Base-by-base conservation (phyloP, 1,140 invertebrate species). In the Brachionus paranguensis region DNA sequence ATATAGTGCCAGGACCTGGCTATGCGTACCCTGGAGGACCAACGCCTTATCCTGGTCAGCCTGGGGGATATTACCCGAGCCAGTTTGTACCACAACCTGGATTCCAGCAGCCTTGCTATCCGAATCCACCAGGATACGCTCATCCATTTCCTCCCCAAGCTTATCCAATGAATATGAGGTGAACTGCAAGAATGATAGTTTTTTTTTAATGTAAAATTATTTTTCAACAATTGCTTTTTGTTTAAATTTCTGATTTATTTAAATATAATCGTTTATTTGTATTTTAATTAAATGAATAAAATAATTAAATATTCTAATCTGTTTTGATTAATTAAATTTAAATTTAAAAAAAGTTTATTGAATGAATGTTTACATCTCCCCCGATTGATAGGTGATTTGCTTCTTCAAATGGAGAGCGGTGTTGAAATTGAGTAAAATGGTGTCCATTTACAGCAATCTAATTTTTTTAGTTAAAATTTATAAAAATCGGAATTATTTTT, bases 401-500 rank as follows among this genome's bases (percentile, higher is more conserved):
- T 81, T 81, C 78, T 20, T 64, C 8, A 10, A 81, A 68, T 10
- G 24, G 1, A 7, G 53, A 17, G 3, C 64, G 29, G 27, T 81
- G 78, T 24, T 43, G 41, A 41, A 64, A 81, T 64, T 43, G 17
- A 12, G 43, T 64, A 64, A 81, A 81, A 17, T 81, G 78, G 8
- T 45, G 50, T 60, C 78, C 78, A 47, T 81, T 81, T 20, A 81
- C 78, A 64, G 78, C 78, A 43, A 72, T 17, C 65, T 68, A 24
- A 60, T 20, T 24, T 60, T 20, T 60, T 60, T 60, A 20, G 33
- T 37, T 37, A 37, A 37, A 37, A 37, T 37, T 37, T 37, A 37
- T 37, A 37, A 37, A 37, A 37, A 37, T 7, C 6, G 7, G 4
- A 37, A 7, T 37, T 37, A 7, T 6, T 37, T 37, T 37, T 37